Evolutionary conservation across 2,888 invertebrate genomes (phyloP).

Genomic region (Notocelia uddmanniana): DNA sequence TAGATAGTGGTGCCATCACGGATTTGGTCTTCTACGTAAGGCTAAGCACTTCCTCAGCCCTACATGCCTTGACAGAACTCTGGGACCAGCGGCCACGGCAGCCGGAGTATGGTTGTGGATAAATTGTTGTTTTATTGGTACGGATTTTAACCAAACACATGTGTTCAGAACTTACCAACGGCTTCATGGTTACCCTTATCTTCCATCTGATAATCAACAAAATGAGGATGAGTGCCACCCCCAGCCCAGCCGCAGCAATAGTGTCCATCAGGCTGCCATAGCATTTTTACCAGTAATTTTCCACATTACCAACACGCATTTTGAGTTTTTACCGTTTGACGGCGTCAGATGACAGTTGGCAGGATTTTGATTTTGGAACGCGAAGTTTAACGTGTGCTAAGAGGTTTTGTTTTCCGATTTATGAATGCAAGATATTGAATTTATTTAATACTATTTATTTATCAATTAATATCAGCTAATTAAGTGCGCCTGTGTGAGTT

Average conservation of each 20-base stretch:
- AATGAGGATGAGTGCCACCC: constrained; percentile 60
- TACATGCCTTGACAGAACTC: too few relatives aligned
- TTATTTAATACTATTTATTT: too few relatives aligned
- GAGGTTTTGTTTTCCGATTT: background rate
- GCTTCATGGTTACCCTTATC: constrained; percentile 50
- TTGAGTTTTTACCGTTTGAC: constrained; percentile 7
- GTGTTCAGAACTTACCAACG: background rate
- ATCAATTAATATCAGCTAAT: too few relatives aligned
- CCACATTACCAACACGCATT: constrained; percentile 22
- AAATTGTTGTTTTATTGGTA: too few relatives aligned
- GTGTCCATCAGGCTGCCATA: constrained; percentile 59
- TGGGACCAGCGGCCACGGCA: too few relatives aligned
- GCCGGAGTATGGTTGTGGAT: too few relatives aligned
- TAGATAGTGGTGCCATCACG: too few relatives aligned
- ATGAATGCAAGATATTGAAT: too few relatives aligned
- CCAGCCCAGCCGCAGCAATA: constrained; percentile 60
- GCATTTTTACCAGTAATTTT: constrained; percentile 55
- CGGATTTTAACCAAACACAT: background rate
- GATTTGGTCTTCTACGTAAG: too few relatives aligned
- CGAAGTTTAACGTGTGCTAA: background rate
- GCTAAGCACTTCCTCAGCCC: too few relatives aligned
- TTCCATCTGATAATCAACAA: constrained; percentile 64
- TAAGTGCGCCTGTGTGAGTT: too few relatives aligned
- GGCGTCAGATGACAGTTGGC: constrained; percentile 12
- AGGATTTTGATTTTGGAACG: constrained; percentile 21